A percentile compares a stretch with the other conserved stretches of the same genome.
Evolutionary conservation across 2,888 invertebrate genomes (phyloP).

Genomic region (Neoaliturus tenellus): DNA sequence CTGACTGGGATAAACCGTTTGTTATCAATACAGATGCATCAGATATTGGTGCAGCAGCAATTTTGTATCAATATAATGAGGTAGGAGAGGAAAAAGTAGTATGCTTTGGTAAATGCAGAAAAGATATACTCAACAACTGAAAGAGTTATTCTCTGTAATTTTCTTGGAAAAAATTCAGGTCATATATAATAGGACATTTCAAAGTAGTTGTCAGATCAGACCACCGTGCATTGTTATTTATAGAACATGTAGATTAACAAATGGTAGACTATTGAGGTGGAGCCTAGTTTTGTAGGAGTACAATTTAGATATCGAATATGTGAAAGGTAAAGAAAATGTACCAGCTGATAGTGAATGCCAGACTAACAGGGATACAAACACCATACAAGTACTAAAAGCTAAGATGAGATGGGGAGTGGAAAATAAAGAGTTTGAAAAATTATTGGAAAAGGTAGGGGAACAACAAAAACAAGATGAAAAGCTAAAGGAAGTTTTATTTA

Average conservation of each 20-base stretch:
- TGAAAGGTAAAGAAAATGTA: background rate
- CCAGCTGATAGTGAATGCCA: background rate
- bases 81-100: background rate
- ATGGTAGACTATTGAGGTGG: background rate
- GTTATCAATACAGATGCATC: background rate
- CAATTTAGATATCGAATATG: background rate
- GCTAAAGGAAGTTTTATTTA: background rate
- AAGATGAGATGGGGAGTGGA: background rate
- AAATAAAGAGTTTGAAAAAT: background rate
- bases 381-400: background rate
- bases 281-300: background rate
- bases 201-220: background rate
- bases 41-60: background rate
- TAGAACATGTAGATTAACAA: background rate
- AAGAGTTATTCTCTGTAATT: background rate
- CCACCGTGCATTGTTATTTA: background rate
- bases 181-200: background rate
- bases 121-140: background rate
- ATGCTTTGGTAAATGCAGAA: background rate
- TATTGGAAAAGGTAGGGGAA: background rate
- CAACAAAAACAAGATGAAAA: background rate
- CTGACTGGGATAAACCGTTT: background rate
- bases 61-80: background rate
- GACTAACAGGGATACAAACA: background rate
- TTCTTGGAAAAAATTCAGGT: background rate